Conservation (phyloP, 2,888 invertebrate species). For the Ormyrus thymus region DNA sequence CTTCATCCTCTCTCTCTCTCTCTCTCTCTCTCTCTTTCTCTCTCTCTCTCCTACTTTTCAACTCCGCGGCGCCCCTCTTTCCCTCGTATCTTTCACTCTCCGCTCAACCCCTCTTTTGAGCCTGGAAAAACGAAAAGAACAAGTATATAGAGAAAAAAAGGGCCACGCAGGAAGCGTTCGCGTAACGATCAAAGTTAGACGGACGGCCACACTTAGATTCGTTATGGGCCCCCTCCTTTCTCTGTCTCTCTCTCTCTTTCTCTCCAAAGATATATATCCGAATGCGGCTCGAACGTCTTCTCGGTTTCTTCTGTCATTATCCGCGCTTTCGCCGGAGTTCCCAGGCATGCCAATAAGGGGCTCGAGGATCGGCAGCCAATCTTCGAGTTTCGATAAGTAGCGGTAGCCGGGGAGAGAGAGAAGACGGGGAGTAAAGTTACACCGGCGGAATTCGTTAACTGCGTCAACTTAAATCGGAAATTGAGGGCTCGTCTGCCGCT, state of each 20-base stretch:
- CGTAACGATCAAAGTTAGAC: constrained; percentile 51
- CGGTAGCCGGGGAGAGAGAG: constrained; percentile 3
- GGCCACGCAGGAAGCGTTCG: background rate
- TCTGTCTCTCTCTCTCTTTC: background rate
- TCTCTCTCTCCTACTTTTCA: constrained; percentile 26
- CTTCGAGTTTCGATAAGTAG: constrained; percentile 49
- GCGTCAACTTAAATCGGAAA: constrained; percentile 51
- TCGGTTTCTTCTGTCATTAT: constrained; percentile 47
- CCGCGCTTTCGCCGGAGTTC: constrained; percentile 40
- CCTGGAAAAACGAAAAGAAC: constrained; percentile 9
- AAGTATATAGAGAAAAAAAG: background rate
- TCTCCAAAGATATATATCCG: constrained; percentile 19
- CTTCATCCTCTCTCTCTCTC: constrained; percentile 1
- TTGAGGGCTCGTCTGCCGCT: constrained; percentile 36
- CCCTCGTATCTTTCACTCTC: constrained; percentile 7
- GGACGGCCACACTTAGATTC: constrained; percentile 48
- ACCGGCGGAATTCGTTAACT: constrained; percentile 47
- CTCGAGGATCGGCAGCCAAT: constrained; percentile 33
- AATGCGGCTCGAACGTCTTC: background rate
- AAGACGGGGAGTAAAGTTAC: constrained; percentile 36
- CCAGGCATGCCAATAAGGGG: constrained; percentile 45
- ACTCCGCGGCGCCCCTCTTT: constrained; percentile 8
- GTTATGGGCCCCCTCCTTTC: constrained; percentile 32
- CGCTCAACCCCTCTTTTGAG: background rate
- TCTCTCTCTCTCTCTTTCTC: too few relatives aligned